These are phyloP conservation scores for Cantharis rufa DNA, from an alignment of 2,888 invertebrate species.

Conservation along the genomic window DNA sequence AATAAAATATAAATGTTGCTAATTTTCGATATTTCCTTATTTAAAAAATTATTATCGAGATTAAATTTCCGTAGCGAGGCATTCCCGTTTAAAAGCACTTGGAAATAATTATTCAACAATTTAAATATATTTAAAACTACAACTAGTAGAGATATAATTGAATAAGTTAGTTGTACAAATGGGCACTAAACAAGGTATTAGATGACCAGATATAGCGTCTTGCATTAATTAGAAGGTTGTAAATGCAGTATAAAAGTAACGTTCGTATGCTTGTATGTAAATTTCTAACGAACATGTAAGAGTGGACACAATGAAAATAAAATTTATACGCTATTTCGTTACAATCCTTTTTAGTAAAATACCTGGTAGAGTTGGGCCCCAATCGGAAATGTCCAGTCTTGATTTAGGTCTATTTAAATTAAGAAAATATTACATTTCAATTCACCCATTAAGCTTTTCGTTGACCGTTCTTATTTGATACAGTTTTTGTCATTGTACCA, in stretches of 20 bases:
- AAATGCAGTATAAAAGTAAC: constrained; percentile 12
- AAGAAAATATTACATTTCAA: constrained; percentile 47
- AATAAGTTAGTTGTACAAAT: not conserved
- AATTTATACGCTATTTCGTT: constrained; percentile 49
- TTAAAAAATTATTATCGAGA: not conserved
- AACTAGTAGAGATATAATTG: not conserved
- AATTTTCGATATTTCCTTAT: not conserved
- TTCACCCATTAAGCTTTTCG: constrained; percentile 28
- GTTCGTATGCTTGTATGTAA: constrained; percentile 21
- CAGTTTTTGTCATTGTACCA: not conserved
- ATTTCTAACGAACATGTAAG: constrained; percentile 26
- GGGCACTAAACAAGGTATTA: constrained; percentile 4
- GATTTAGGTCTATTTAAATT: constrained; percentile 49
- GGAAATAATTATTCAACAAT: not conserved
- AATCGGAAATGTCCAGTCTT: constrained; percentile 52
- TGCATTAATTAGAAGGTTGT: constrained; percentile 8
- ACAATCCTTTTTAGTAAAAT: constrained; percentile 43
- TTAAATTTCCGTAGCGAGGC: not conserved
- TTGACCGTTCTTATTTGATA: not conserved
- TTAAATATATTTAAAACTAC: not conserved
- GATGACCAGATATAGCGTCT: constrained; percentile 5
- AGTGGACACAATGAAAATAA: constrained; percentile 40
- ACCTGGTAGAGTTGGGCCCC: constrained; percentile 35
- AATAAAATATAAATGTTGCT: no score
- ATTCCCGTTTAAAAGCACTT: not conserved